phyloP scores from a whole-genome alignment of 2,797 vertebrate genomes.

The Acanthopagrus latus region DNA sequence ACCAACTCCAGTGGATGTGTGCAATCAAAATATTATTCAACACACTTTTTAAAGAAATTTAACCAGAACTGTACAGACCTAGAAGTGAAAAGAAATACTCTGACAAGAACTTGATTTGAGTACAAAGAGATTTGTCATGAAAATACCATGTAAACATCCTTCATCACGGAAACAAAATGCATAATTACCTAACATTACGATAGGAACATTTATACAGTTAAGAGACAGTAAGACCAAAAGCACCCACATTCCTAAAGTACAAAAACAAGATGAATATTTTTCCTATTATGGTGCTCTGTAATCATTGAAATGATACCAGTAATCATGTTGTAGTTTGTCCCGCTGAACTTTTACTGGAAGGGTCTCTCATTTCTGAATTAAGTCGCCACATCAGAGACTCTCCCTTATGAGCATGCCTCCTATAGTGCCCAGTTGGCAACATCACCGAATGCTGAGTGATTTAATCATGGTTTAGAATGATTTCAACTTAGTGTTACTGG shows the following conservation, averaged over 20 bases:
- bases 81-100: not conserved
- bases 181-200: not conserved
- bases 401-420: constrained; percentile 17
- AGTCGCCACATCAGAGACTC: constrained; percentile 57
- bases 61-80: not conserved
- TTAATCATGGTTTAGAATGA: constrained; percentile 54
- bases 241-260: constrained; percentile 32
- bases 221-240: constrained; percentile 12
- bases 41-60: not conserved
- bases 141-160: constrained; percentile 10
- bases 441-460: constrained; percentile 59
- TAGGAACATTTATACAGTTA: constrained; percentile 12
- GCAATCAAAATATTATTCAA: not conserved
- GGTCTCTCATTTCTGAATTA: constrained; percentile 42
- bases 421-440: constrained; percentile 26
- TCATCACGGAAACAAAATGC: not conserved
- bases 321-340: constrained; percentile 41
- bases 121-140: not conserved
- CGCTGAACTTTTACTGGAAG: constrained; percentile 62
- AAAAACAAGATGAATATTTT: constrained; percentile 37
- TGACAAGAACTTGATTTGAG: too few relatives aligned
- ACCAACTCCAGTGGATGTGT: not conserved
- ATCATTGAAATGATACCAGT: constrained; percentile 33
- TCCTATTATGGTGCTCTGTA: constrained; percentile 8
- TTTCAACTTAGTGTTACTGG: constrained; percentile 70